Evolutionary conservation across 2,797 vertebrate genomes (phyloP), one percentile per base, ranked within the genome.

Genomic region (Eleutherodactylus coqui): DNA sequence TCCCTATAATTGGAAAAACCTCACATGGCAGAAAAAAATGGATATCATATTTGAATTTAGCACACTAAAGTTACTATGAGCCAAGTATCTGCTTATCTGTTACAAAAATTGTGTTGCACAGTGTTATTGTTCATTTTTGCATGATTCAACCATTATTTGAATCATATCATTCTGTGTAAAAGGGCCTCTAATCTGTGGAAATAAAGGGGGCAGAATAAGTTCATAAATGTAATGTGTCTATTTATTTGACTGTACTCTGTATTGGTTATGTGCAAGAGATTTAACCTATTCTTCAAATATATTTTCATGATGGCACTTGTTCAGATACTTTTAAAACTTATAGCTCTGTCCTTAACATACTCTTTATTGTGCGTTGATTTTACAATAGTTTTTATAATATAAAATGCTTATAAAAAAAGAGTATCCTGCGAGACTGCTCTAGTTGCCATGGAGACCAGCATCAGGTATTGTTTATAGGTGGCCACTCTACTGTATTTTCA

Each of bases 381-480:
- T 77, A 53, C 49, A 36, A 58, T 78, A 27, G 8, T 58, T 78
- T 58, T 58, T 78, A 34, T 41, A 78, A 60, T 38, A 58, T 55
- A 41, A 38, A 78, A 38, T 78, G 76, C 34, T 58, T 55, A 58
- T n/a, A 77, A 34, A 41, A 58, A 77, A 78, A 16, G n/a, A n/a
- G 49, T 58, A 36, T 78, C 76, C 21, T 58, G 51, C 3, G 14
- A 78, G 49, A 60, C 76, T 58, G 34, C 51, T 36, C 34, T 58
- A 41, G 76, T 78, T 78, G 34, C 76, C 76, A 78, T 78, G 53
- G 76, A 41, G 53, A 78, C 34, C 51, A 55, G 34, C 51, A 27
- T 41, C 34, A 60, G 76, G 51, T 78, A 58, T 58, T 78, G 76
- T 78, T 78, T 58, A 58, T 78, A 27, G 19, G 32, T 58, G 51